phyloP scores from a whole-genome alignment of 2,888 invertebrate species.

The Athetis lepigone region DNA sequence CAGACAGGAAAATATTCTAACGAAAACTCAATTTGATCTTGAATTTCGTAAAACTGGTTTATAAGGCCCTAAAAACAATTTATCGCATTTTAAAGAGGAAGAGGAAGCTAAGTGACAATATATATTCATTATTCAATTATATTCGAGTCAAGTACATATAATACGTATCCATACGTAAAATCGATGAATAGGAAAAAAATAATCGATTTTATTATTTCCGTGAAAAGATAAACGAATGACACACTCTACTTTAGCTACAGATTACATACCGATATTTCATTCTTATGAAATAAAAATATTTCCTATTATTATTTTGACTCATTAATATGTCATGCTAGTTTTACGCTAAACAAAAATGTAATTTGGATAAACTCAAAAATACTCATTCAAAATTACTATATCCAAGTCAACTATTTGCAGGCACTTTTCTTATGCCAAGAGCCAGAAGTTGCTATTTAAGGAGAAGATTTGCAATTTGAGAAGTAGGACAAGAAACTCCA shows the following conservation, averaged over 20 bases:
- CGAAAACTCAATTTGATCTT: neutral
- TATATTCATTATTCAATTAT: too few relatives aligned
- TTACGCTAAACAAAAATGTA: neutral
- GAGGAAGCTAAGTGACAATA: neutral
- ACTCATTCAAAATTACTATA: too few relatives aligned
- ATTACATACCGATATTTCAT: neutral
- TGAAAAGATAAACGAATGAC: constrained; percentile 36
- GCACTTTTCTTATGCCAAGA: too few relatives aligned
- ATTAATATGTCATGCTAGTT: constrained; percentile 9
- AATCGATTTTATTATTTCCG: constrained; percentile 29
- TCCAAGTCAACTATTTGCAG: too few relatives aligned
- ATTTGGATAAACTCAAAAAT: too few relatives aligned
- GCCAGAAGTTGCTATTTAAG: too few relatives aligned
- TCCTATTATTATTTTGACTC: constrained; percentile 3
- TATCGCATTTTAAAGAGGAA: neutral
- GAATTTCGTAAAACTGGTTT: neutral
- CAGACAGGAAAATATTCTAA: neutral
- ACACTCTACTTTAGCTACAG: constrained; percentile 21
- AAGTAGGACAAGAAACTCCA: too few relatives aligned
- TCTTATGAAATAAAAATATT: constrained; percentile 26
- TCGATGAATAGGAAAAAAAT: too few relatives aligned
- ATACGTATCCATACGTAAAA: constrained; percentile 3
- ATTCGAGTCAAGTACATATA: neutral
- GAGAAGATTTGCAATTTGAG: too few relatives aligned
- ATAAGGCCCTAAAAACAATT: neutral